Base-by-base conservation (phyloP, 1,140 invertebrate species). In the Drosophila navojoa region DNA sequence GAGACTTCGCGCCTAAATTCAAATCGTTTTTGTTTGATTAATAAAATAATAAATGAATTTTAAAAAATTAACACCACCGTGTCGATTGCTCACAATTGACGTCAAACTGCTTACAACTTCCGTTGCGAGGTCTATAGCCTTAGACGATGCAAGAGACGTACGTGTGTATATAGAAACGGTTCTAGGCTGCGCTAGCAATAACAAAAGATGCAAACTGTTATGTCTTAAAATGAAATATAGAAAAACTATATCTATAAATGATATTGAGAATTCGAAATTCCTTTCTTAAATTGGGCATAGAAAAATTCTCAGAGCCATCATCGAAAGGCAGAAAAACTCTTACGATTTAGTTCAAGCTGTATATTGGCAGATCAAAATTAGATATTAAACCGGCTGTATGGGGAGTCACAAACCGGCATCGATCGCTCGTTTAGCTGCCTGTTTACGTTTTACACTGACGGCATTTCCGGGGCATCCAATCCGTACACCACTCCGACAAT, bases 381-480 rank as follows among this genome's bases (percentile, higher is more conserved):
- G 7, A 35, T 13, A 19, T 5, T 38, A 60, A 68, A 68, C 64
- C 64, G 64, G 64, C 64, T 68, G 9, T 11, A 13, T 60, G 55
- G 64, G 64, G 64, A 67, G 44, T 67, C 44, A 67, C 64, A 59
- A 38, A 60, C 27, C 44, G 45, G 44, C 58, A 62, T 16, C 47
- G 32, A 62, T 38, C 45, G 11, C 11, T 27, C 11, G 15, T 55
- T 32, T 57, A 40, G 5, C 61, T 45, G 50, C 5, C 49, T 38
- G 35, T 11, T 38, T 38, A 38, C 10, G 16, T 11, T 44, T 53
- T 44, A 29, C 19, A 35, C 32, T 45, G 10, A 1, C 9, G 60
- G 68, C 59, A 63, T 70, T 70, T 70, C 68, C 60, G 68, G 59
- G 29, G 32, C 68, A 70, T 15, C 59, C 62, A 35, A 47, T 19